Base-by-base conservation (phyloP, 1,140 invertebrate genomes). In the Zeugodacus cucurbitae region DNA sequence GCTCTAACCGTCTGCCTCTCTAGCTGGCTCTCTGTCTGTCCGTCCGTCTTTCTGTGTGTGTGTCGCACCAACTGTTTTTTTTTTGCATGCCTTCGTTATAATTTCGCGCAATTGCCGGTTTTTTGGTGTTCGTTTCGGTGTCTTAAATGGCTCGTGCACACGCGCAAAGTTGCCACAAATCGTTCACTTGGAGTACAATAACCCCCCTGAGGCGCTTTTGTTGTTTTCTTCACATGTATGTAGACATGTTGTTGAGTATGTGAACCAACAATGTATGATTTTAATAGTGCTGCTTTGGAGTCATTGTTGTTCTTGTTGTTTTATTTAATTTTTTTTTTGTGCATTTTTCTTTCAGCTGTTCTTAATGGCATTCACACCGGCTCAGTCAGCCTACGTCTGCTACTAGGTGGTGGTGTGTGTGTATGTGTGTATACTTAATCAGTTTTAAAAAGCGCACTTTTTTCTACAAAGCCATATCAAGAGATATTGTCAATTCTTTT, bases 161-260 rank as follows among this genome's bases (percentile, higher is more conserved):
- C 74, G 74, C 74, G 74, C 74, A 82, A 82, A 34, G n/a, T 82
- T 48, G 41, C 74, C 74, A 48, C 26, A 48, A 82, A 82, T 82
- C 74, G 74, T 34, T 82, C 41, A 82, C 74, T 82, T 48, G 34
- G n/a, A 82, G 41, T 44, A 48, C 74, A 82, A 82, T 82, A 82
- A 82, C 74, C 74, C 74, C 41, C 74, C 74, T 48, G 41, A 48
- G 37, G 22, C 11, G 74, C 22, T 48, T 82, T 82, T 82, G 8
- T 82, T 82, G 44, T 82, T 62, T 62, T 62, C n/a, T 62, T 8
- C 26, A 8, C 58, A 62, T 62, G 7, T 62, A 62, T 62, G 7
- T 62, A 26, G 0, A 26, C n/a, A 59, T 59, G n/a, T 59, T 14
- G n/a, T 14, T 7, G 8, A n/a, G 8, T 26, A 44, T 29, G 20